Conservation (phyloP, 2,888 invertebrate species). For the Lamellibrachia satsuma region DNA sequence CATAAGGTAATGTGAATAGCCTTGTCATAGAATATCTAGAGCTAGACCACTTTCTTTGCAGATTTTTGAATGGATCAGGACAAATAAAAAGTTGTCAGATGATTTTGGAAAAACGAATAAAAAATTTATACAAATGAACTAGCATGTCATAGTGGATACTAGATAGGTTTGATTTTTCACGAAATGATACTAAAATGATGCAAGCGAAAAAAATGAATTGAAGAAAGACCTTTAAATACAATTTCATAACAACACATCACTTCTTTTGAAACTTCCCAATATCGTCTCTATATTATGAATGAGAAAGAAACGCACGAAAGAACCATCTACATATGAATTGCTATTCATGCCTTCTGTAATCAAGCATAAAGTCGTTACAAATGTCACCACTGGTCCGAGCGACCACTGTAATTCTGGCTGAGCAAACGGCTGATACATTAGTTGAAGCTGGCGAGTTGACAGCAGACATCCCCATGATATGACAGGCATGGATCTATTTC, state of each 20-base stretch:
- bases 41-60: too few species aligned
- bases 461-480: not conserved
- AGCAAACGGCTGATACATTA: not conserved
- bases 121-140: too few species aligned
- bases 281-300: not conserved
- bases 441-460: not conserved
- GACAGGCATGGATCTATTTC: not conserved
- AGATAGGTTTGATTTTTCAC: too few species aligned
- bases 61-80: too few species aligned
- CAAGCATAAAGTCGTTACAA: not conserved
- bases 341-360: not conserved
- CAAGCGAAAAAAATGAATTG: too few species aligned
- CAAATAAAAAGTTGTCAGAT: too few species aligned
- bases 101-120: too few species aligned
- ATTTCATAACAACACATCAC: not conserved
- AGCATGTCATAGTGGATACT: too few species aligned
- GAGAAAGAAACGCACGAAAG: not conserved
- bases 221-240: too few species aligned
- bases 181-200: too few species aligned
- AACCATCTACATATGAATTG: not conserved
- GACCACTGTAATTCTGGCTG: not conserved
- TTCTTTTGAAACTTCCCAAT: not conserved
- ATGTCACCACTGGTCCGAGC: not conserved
- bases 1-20: too few species aligned
- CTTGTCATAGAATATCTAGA: too few species aligned